phyloP scores from a whole-genome alignment of 2,113 vertebrate species.

The Copsychus sechellarum region DNA sequence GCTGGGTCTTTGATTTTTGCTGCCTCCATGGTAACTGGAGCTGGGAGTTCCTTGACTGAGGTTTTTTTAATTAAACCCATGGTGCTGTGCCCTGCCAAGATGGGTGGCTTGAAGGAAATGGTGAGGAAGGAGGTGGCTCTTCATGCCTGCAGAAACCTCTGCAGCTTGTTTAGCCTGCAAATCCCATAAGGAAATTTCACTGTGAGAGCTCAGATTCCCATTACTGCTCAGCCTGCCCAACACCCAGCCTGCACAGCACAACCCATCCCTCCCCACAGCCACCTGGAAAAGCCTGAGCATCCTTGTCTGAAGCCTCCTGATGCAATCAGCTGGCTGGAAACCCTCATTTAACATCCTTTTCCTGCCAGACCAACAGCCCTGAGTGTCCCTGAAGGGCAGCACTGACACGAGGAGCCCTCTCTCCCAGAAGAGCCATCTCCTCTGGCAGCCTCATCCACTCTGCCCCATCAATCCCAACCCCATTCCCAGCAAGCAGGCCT shows the following conservation, averaged over 20 bases:
- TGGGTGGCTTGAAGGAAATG: neutral
- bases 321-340: neutral
- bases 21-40: neutral
- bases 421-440: neutral
- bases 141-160: neutral
- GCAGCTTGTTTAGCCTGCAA: neutral
- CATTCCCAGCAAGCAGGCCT: neutral
- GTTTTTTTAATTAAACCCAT: neutral
- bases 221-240: neutral
- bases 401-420: accelerated
- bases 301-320: neutral
- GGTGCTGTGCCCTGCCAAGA: neutral
- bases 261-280: neutral
- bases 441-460: neutral
- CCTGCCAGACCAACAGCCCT: neutral
- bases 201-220: neutral
- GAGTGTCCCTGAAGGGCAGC: neutral
- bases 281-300: neutral
- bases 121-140: neutral
- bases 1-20: neutral
- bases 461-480: neutral
- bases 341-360: neutral
- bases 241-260: neutral
- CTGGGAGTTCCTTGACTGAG: neutral
- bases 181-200: neutral